Conservation (phyloP, 2,797 vertebrate species). For the Pelochelys cantorii region DNA sequence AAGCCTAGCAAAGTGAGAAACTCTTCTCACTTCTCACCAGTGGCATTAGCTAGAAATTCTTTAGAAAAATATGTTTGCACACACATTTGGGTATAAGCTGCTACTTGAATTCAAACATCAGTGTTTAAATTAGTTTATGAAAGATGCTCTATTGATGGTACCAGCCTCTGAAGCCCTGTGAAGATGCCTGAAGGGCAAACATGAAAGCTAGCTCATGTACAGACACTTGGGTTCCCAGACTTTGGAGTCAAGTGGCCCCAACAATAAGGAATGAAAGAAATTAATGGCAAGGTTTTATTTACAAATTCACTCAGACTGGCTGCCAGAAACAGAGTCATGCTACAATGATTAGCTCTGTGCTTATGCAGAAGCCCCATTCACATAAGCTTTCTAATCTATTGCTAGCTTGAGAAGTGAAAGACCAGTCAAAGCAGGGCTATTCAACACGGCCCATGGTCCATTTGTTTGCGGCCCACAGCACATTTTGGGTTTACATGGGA, state of each 20-base stretch:
- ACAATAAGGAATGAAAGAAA: background rate
- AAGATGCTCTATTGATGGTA: background rate
- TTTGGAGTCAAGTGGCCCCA: conserved; percentile 19
- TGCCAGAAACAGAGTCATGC: background rate
- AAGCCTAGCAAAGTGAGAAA: background rate
- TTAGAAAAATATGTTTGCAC: conserved; percentile 37
- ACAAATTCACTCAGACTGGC: background rate
- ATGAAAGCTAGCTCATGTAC: background rate
- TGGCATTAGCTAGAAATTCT: conserved; percentile 38
- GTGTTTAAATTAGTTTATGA: background rate
- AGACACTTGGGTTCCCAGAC: background rate
- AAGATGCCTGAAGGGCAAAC: background rate
- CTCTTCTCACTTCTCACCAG: too few relatives aligned
- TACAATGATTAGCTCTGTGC: background rate
- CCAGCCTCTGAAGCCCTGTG: background rate
- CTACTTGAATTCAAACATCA: conserved; percentile 52
- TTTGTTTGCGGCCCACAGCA: too few relatives aligned
- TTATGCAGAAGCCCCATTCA: conserved; percentile 12
- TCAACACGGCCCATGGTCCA: too few relatives aligned
- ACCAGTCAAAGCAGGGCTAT: background rate
- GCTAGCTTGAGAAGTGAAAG: conserved; percentile 14
- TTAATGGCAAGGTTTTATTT: background rate
- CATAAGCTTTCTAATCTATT: background rate
- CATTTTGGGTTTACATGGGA: too few relatives aligned
- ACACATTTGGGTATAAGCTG: conserved; percentile 45